Conservation (phyloP, 2,888 invertebrate species). For the Kuschelorhynchus macadamiae region DNA sequence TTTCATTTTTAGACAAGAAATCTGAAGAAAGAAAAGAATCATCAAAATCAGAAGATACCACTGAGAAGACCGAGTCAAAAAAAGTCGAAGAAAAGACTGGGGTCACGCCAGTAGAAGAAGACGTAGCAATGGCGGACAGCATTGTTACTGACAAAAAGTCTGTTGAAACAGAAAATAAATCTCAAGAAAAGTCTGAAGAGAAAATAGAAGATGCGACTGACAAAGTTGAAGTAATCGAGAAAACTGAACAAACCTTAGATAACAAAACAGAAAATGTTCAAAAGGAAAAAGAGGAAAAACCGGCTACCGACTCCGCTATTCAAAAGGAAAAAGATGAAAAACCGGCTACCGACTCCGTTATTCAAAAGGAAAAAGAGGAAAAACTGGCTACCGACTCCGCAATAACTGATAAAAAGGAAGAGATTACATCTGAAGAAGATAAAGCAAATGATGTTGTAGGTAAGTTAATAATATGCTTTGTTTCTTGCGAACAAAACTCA, state of each 20-base stretch:
- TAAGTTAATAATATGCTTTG: no score
- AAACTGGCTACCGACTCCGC: background rate
- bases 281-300: constrained; percentile 15
- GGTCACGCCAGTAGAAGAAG: constrained; percentile 19
- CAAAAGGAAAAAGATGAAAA: constrained; percentile 20
- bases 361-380: constrained; percentile 13
- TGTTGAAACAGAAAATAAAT: constrained; percentile 28
- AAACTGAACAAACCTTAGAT: background rate
- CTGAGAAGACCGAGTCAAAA: constrained; percentile 25
- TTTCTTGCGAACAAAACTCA: no score
- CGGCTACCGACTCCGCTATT: no score
- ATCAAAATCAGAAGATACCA: constrained; percentile 15
- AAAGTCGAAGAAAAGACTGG: constrained; percentile 42
- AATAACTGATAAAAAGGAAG: constrained; percentile 23
- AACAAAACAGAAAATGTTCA: background rate
- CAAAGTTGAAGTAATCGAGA: constrained; percentile 10
- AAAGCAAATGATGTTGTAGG: no score
- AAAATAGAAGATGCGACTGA: constrained; percentile 15
- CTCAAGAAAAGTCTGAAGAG: constrained; percentile 31
- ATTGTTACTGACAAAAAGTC: constrained; percentile 27
- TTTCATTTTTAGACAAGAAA: constrained; percentile 16
- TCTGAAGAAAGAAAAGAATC: constrained; percentile 9
- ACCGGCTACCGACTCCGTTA: background rate
- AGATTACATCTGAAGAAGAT: constrained; percentile 43
- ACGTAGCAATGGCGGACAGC: constrained; percentile 25